Conservation (phyloP, 2,888 invertebrate genomes). For the Pollenia labialis region DNA sequence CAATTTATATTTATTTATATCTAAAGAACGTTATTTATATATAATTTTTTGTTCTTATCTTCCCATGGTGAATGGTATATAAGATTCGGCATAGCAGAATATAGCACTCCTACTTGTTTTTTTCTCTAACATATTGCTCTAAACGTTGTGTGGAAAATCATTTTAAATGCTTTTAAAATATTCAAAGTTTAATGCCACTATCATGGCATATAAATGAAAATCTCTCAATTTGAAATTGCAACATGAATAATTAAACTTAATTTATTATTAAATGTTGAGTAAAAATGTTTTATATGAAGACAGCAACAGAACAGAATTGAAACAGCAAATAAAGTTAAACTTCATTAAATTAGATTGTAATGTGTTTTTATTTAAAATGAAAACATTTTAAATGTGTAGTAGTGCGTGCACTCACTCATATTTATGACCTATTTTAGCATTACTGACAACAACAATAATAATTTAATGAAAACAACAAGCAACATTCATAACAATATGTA, state of each 20-base stretch:
- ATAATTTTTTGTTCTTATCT: too few species aligned
- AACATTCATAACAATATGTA: constrained; percentile 12
- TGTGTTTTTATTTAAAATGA: constrained; percentile 8
- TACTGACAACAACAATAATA: constrained; percentile 1
- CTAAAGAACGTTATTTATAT: too few species aligned
- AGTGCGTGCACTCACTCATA: constrained; percentile 16
- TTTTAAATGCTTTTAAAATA: not conserved
- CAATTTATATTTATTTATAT: too few species aligned
- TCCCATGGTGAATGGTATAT: too few species aligned
- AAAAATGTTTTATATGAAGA: constrained; percentile 10
- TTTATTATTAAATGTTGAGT: constrained; percentile 24
- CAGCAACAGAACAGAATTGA: not conserved
- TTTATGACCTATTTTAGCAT: constrained; percentile 56
- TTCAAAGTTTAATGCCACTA: not conserved
- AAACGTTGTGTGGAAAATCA: not conserved
- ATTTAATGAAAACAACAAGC: constrained; percentile 14
- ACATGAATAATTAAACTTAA: constrained; percentile 27
- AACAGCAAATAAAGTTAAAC: constrained; percentile 8
- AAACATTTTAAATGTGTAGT: constrained; percentile 29
- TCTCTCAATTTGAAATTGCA: not conserved
- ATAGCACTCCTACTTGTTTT: too few species aligned
- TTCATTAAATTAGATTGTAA: constrained; percentile 35
- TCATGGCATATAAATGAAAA: not conserved
- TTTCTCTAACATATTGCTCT: not conserved
- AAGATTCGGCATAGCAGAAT: too few species aligned